phyloP scores from a whole-genome alignment of 2,113 vertebrate species.

The Corythornis cristatus region DNA sequence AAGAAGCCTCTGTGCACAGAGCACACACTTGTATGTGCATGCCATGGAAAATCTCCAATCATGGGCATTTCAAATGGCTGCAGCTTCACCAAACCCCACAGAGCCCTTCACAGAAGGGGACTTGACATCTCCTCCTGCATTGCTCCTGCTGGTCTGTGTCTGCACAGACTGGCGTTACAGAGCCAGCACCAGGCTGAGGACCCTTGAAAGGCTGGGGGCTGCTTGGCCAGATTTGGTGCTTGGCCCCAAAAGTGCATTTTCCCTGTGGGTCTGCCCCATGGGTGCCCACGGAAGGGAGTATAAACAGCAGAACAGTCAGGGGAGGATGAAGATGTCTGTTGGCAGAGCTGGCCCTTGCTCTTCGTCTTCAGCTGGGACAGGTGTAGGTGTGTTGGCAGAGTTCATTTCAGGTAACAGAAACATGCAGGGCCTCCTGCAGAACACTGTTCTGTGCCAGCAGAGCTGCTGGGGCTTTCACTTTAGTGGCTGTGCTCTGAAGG shows the following conservation, averaged over 20 bases:
- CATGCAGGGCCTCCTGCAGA: background rate
- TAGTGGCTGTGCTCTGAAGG: conserved; percentile 19
- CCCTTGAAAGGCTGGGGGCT: background rate
- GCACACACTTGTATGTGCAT: rapidly evolving
- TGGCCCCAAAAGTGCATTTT: background rate
- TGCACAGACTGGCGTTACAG: background rate
- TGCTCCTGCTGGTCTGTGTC: background rate
- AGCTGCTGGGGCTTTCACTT: background rate
- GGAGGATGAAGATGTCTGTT: background rate
- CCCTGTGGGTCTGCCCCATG: background rate
- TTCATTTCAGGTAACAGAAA: background rate
- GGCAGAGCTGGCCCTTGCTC: background rate
- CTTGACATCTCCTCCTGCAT: background rate
- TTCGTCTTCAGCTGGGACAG: background rate
- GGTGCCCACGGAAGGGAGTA: background rate
- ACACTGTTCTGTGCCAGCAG: background rate
- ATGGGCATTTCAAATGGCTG: background rate
- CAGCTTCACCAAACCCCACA: background rate
- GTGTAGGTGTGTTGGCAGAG: background rate
- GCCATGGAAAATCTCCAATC: background rate
- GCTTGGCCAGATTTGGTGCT: background rate
- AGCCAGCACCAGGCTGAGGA: background rate
- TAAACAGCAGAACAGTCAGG: background rate
- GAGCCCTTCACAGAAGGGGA: background rate
- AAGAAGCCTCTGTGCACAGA: background rate